phyloP scores from a whole-genome alignment of 2,888 invertebrate genomes.

The Phengaris arion region DNA sequence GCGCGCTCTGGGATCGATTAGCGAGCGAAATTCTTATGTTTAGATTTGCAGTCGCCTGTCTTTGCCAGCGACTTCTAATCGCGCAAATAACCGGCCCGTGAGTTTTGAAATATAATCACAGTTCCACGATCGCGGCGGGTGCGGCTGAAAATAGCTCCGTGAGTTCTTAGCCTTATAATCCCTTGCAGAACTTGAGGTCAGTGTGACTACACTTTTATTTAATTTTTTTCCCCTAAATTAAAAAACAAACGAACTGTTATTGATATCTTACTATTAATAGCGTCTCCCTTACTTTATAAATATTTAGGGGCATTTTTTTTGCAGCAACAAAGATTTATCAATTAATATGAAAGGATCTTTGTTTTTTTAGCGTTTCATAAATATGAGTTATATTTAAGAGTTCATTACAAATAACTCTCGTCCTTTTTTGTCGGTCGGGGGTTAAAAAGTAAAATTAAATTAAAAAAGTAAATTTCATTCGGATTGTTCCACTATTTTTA shows the following conservation, averaged over 20 bases:
- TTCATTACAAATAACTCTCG: not conserved
- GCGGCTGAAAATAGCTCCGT: too few relatives aligned
- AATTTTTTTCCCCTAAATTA: not conserved
- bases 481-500: not conserved
- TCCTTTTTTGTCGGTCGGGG: not conserved
- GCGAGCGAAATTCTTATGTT: too few relatives aligned
- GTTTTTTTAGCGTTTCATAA: not conserved
- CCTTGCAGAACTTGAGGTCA: not conserved
- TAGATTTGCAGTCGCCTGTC: too few relatives aligned
- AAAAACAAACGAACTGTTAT: not conserved
- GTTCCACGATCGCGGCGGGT: too few relatives aligned
- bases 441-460: not conserved
- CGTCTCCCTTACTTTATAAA: not conserved
- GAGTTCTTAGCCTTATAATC: not conserved
- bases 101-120: too few relatives aligned
- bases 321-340: not conserved
- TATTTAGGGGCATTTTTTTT: not conserved
- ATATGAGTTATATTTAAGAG: not conserved
- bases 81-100: too few relatives aligned
- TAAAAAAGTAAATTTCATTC: not conserved
- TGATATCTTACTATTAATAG: constrained; percentile 3
- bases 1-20: too few relatives aligned
- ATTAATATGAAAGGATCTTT: not conserved
- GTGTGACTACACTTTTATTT: not conserved
- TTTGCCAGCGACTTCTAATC: too few relatives aligned